These are phyloP conservation scores for Vespertilio murinus DNA, from an alignment of 2,797 vertebrate genomes.

Conservation along the genomic window DNA sequence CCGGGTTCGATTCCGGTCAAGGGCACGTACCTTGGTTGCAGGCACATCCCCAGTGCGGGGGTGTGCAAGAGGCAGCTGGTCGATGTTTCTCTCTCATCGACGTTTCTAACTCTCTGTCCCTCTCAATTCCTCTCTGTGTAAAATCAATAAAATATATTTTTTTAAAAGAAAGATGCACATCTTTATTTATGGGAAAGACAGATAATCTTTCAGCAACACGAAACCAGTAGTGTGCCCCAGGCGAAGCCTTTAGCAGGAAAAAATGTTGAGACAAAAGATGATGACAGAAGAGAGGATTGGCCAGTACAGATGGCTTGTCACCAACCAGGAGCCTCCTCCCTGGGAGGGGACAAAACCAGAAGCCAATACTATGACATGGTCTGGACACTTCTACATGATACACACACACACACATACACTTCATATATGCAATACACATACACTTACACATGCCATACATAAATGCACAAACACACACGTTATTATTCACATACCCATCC, in stretches of 20 bases:
- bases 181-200: neutral
- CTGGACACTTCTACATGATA: neutral
- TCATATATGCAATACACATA: neutral
- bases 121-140: no score
- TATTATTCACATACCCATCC: neutral
- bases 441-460: neutral
- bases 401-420: neutral
- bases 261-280: neutral
- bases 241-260: neutral
- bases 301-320: neutral
- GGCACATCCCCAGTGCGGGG: no score
- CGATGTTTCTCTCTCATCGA: no score
- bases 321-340: neutral
- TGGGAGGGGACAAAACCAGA: neutral
- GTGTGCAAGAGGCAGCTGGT: no score
- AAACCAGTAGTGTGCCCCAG: neutral
- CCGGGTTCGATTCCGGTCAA: no score
- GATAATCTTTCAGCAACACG: neutral
- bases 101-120: no score
- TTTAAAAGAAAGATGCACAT: neutral
- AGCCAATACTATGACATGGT: neutral
- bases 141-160: no score
- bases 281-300: neutral
- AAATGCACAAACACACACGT: neutral
- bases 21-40: no score